phyloP scores from a whole-genome alignment of 64 coral and sea anemone genomes.

The Pocillopora verrucosa region DNA sequence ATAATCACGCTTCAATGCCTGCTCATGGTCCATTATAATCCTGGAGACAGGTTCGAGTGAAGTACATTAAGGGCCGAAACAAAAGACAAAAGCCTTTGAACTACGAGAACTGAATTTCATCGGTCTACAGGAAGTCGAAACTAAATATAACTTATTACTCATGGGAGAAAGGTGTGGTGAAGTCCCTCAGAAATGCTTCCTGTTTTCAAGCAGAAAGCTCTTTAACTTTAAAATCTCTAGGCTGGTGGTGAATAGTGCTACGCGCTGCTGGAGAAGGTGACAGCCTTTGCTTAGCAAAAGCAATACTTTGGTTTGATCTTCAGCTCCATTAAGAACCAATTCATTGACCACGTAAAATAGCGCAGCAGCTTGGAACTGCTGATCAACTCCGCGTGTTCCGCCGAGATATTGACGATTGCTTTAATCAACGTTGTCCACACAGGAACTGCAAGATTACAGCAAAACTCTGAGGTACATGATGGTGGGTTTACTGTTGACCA shows the following conservation, averaged over 20 bases:
- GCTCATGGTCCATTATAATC: too few species aligned
- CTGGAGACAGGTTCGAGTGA: too few species aligned
- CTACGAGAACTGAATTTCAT: too few species aligned
- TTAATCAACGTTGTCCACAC: background rate
- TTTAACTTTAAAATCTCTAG: background rate
- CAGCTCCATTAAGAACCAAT: too few species aligned
- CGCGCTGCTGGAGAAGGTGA: too few species aligned
- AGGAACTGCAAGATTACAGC: background rate
- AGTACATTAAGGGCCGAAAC: too few species aligned
- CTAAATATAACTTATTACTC: background rate
- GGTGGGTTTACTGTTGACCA: background rate
- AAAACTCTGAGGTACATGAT: background rate
- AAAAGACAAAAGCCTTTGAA: too few species aligned
- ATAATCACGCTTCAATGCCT: too few species aligned
- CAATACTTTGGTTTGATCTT: too few species aligned
- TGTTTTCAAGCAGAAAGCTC: background rate
- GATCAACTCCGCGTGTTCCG: background rate
- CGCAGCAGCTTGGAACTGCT: too few species aligned
- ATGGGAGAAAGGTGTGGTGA: background rate
- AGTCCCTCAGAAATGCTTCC: background rate
- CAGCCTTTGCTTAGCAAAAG: too few species aligned
- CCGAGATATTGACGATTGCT: background rate
- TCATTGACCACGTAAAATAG: too few species aligned
- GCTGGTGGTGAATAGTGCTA: background rate
- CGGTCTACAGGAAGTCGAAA: background rate